phyloP scores from a whole-genome alignment of 2,888 invertebrate genomes.

The Norana najaformis region DNA sequence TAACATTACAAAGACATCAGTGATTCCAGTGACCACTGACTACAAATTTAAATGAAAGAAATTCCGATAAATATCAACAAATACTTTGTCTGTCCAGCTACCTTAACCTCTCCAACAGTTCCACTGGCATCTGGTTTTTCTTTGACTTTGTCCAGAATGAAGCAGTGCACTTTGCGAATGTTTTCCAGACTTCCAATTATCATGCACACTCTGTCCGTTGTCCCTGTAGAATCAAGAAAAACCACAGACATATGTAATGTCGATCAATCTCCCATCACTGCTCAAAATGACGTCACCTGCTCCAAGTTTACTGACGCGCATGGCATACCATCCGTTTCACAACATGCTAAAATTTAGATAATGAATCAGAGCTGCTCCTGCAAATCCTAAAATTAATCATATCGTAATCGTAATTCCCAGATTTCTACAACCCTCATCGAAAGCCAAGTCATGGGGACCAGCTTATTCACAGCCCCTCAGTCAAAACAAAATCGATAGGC shows the following conservation, averaged over 20 bases:
- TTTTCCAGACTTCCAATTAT: slow-evolving; percentile 60
- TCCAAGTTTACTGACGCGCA: not conserved
- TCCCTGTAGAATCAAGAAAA: slow-evolving; percentile 52
- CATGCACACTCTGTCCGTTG: slow-evolving; percentile 62
- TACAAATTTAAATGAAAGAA: not conserved
- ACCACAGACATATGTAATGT: not conserved
- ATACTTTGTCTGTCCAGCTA: not conserved
- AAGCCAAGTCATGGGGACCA: too few relatives aligned
- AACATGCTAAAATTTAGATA: not conserved
- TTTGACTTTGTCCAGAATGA: slow-evolving; percentile 61
- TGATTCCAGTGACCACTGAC: not conserved
- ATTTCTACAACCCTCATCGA: too few relatives aligned
- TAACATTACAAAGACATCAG: too few relatives aligned
- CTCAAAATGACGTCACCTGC: not conserved
- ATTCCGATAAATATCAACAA: not conserved
- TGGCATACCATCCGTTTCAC: not conserved
- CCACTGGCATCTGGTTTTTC: slow-evolving; percentile 29
- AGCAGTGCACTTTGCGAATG: slow-evolving; percentile 59
- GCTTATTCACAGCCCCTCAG: too few relatives aligned
- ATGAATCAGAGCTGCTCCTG: not conserved
- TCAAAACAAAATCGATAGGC: too few relatives aligned
- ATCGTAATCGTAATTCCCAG: too few relatives aligned
- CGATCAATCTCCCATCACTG: not conserved
- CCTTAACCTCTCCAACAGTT: not conserved
- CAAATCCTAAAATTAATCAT: slow-evolving; percentile 3